These are phyloP conservation scores for Mercenaria mercenaria DNA, from an alignment of 1,140 invertebrate genomes.

Conservation along the genomic window DNA sequence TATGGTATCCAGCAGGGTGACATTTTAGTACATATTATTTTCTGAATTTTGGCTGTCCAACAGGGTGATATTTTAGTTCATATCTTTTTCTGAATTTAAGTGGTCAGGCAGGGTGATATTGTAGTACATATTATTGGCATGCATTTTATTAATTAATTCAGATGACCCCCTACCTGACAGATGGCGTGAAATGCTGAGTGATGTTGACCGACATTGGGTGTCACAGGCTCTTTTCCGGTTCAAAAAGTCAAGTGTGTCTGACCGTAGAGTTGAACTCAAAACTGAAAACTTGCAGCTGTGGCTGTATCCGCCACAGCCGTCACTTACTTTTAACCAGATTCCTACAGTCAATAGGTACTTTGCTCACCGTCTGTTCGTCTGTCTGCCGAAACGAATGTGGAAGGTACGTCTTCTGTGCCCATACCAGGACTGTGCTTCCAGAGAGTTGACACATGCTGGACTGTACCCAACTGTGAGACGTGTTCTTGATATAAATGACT, in stretches of 20 bases:
- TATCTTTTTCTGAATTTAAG: neutral
- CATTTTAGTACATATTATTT: neutral
- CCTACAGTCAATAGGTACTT: neutral
- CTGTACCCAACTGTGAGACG: neutral
- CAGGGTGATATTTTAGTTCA: neutral
- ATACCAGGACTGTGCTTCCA: neutral
- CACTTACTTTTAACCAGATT: neutral
- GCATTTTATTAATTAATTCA: neutral
- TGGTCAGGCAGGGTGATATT: no score
- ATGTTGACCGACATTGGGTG: neutral
- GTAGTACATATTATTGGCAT: neutral
- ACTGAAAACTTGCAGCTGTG: neutral
- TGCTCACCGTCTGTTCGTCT: neutral
- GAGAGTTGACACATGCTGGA: neutral
- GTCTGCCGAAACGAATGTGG: neutral
- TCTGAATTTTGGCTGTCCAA: neutral
- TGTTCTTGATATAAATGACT: neutral
- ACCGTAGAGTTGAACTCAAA: neutral
- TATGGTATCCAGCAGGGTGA: neutral
- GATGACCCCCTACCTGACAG: neutral
- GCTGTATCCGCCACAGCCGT: conserved; percentile 1
- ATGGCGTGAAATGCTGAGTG: neutral
- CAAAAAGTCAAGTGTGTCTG: neutral
- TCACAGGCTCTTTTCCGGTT: neutral
- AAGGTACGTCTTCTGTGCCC: neutral